Evolutionary conservation across 2,888 invertebrate genomes (phyloP).

Genomic region (Pterostichus niger): DNA sequence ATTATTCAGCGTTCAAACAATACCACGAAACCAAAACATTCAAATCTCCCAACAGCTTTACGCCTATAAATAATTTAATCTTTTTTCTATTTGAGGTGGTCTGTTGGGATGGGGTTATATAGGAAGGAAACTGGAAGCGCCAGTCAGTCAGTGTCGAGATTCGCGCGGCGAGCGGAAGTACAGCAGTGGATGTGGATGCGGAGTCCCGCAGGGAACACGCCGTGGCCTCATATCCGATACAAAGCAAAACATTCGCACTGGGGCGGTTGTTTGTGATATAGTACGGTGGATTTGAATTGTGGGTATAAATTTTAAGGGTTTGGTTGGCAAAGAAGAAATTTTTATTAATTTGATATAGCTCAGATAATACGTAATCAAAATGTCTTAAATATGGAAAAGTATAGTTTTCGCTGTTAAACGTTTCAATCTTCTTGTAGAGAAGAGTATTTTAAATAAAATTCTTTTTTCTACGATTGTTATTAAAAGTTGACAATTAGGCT

Average conservation of each 20-base stretch:
- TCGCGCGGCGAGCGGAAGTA: slow-evolving; percentile 38
- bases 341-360: too few species aligned
- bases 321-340: too few species aligned
- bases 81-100: slow-evolving; percentile 16
- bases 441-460: too few species aligned
- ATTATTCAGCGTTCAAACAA: slow-evolving; percentile 26
- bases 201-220: slow-evolving; percentile 30
- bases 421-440: too few species aligned
- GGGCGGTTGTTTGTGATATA: too few species aligned
- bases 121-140: slow-evolving; percentile 9
- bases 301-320: too few species aligned
- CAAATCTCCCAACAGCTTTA: slow-evolving; percentile 17
- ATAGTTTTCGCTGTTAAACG: too few species aligned
- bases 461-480: too few species aligned
- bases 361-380: too few species aligned
- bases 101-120: slow-evolving; percentile 10
- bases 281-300: too few species aligned
- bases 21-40: slow-evolving; percentile 39
- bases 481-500: too few species aligned
- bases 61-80: slow-evolving; percentile 27
- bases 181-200: neutral
- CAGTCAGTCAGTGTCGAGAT: slow-evolving; percentile 55
- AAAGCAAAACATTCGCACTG: slow-evolving; percentile 30
- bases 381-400: too few species aligned
- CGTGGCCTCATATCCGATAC: slow-evolving; percentile 28